These are phyloP conservation scores for Ylistrum balloti DNA, from an alignment of 1,140 invertebrate genomes.

Conservation along the genomic window DNA sequence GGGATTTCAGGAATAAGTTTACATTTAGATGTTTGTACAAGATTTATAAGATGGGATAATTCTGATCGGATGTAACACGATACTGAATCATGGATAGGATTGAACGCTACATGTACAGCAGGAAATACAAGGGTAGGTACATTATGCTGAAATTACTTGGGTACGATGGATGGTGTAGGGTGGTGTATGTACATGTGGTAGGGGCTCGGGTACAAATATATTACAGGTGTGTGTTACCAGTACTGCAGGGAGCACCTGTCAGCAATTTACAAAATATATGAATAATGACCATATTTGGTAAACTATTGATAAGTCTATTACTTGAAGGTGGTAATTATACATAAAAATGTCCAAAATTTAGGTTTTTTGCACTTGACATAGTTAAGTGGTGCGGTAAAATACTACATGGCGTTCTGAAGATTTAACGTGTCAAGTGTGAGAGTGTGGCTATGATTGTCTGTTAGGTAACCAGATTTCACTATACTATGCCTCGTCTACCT, in stretches of 20 bases:
- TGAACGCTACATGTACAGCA: conserved; percentile 25
- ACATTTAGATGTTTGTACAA: background rate
- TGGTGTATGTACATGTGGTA: background rate
- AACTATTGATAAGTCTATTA: background rate
- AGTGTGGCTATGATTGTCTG: background rate
- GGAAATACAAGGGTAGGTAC: conserved; percentile 11
- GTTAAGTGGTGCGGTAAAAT: background rate
- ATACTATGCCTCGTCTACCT: background rate
- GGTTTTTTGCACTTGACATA: background rate
- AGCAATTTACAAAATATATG: background rate
- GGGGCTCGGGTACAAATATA: background rate
- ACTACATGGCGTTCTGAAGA: background rate
- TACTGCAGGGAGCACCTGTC: background rate
- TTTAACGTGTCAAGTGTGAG: background rate
- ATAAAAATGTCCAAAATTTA: background rate
- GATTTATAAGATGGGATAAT: background rate
- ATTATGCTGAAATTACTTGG: background rate
- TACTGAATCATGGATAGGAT: background rate
- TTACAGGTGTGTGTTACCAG: background rate
- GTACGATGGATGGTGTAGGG: background rate
- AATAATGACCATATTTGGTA: background rate
- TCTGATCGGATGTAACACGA: background rate
- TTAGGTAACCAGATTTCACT: background rate
- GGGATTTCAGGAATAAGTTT: background rate
- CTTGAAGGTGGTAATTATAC: background rate